Conservation (phyloP, 2,113 vertebrate genomes). For the Callipepla squamata region DNA sequence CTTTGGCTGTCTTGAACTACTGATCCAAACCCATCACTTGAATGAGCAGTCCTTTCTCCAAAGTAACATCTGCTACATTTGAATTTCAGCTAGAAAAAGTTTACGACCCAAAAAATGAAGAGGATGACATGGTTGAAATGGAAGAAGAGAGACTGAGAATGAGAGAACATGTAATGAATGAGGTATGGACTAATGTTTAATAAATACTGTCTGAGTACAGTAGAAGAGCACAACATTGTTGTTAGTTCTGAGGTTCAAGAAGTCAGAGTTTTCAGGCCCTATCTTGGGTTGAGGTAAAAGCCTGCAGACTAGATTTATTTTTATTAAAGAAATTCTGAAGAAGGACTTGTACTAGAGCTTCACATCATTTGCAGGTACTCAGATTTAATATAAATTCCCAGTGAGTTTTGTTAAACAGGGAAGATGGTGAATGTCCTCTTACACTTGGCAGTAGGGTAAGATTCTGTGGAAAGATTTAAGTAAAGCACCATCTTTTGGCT, state of each 20-base stretch:
- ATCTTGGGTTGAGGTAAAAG: not conserved
- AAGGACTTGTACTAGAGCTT: not conserved
- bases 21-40: not conserved
- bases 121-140: conserved; percentile 99
- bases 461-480: not conserved
- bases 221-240: not conserved
- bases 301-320: not conserved
- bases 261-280: not conserved
- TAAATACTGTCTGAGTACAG: not conserved
- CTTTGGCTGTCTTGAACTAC: not conserved
- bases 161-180: conserved; percentile 98
- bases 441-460: not conserved
- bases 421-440: not conserved
- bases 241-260: not conserved
- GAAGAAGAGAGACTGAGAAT: conserved; percentile 96
- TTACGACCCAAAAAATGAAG: conserved; percentile 95
- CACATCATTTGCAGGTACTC: not conserved
- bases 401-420: not conserved
- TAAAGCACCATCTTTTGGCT: not conserved
- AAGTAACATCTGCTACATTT: conserved; percentile 25
- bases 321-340: not conserved
- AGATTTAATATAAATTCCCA: not conserved
- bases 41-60: not conserved
- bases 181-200: conserved; percentile 77
- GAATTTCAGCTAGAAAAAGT: conserved; percentile 92